These are phyloP conservation scores for Idaea dimidiata DNA, from an alignment of 2,888 invertebrate species.

Conservation along the genomic window DNA sequence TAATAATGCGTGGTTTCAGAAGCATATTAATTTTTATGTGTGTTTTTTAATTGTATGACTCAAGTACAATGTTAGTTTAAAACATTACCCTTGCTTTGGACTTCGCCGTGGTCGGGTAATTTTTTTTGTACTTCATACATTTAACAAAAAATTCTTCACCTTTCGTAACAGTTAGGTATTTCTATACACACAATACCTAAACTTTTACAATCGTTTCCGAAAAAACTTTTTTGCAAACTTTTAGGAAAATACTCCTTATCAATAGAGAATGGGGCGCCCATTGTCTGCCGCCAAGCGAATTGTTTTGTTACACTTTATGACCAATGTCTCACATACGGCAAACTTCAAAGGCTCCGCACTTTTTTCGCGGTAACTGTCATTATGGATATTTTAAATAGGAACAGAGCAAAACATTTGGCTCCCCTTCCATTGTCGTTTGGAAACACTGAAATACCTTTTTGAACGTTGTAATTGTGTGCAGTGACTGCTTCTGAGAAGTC, in stretches of 20 bases:
- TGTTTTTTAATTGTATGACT: too few relatives aligned
- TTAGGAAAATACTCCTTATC: slow-evolving; percentile 40
- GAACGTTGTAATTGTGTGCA: background rate
- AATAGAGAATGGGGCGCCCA: slow-evolving; percentile 37
- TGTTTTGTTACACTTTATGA: slow-evolving; percentile 28
- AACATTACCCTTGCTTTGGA: too few relatives aligned
- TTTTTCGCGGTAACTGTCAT: slow-evolving; percentile 31
- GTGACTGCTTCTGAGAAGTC: background rate
- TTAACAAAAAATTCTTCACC: slow-evolving; percentile 5
- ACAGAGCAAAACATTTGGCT: slow-evolving; percentile 18
- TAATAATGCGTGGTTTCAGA: too few relatives aligned
- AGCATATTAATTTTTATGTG: too few relatives aligned
- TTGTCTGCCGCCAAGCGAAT: slow-evolving; percentile 39
- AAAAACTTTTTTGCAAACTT: slow-evolving; percentile 19
- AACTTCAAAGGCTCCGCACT: slow-evolving; percentile 42
- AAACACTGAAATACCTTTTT: background rate
- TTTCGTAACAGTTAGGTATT: slow-evolving; percentile 9
- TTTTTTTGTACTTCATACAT: background rate
- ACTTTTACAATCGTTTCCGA: slow-evolving; percentile 15
- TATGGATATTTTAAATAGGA: slow-evolving; percentile 18
- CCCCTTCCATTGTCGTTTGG: background rate
- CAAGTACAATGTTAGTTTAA: too few relatives aligned
- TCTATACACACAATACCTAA: slow-evolving; percentile 5
- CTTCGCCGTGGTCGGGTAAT: too few relatives aligned
- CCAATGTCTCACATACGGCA: slow-evolving; percentile 56